A percentile compares a stretch with the other conserved stretches of the same genome.
Conservation (phyloP, 2,797 vertebrate genomes). For the Miichthys miiuy region DNA sequence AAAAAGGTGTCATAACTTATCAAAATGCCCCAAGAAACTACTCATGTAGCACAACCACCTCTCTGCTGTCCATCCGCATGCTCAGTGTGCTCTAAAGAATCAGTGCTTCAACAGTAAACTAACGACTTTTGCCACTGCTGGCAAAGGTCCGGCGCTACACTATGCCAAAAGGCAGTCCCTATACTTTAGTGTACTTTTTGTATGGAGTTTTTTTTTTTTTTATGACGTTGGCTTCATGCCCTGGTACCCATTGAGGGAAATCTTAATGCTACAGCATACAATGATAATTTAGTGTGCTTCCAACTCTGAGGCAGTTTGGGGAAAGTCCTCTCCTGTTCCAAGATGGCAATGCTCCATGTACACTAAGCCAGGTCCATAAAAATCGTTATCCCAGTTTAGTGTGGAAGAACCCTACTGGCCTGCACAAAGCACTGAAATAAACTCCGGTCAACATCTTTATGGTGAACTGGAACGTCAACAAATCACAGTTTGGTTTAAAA, state of each 20-base stretch:
- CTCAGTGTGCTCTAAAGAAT: not conserved
- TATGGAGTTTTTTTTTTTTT: not conserved
- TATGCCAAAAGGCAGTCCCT: not conserved
- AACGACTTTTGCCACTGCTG: not conserved
- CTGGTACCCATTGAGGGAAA: not conserved
- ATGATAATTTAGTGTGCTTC: not conserved
- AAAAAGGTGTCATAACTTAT: conserved; percentile 7
- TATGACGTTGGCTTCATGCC: not conserved
- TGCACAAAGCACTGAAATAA: too few species aligned
- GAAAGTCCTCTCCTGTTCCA: not conserved
- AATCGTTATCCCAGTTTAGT: not conserved
- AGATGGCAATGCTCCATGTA: not conserved
- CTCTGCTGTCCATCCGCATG: not conserved
- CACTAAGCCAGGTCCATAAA: not conserved
- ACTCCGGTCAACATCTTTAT: not conserved
- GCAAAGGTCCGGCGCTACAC: not conserved
- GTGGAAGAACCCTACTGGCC: not conserved
- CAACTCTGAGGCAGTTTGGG: not conserved
- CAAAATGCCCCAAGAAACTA: not conserved
- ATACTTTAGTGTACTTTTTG: not conserved
- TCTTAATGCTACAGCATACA: not conserved
- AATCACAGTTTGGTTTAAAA: not conserved
- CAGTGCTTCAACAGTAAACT: not conserved
- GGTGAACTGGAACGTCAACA: not conserved
- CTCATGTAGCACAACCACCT: not conserved